phyloP scores from a whole-genome alignment of 2,888 invertebrate species.

The Galerucella calmariensis region DNA sequence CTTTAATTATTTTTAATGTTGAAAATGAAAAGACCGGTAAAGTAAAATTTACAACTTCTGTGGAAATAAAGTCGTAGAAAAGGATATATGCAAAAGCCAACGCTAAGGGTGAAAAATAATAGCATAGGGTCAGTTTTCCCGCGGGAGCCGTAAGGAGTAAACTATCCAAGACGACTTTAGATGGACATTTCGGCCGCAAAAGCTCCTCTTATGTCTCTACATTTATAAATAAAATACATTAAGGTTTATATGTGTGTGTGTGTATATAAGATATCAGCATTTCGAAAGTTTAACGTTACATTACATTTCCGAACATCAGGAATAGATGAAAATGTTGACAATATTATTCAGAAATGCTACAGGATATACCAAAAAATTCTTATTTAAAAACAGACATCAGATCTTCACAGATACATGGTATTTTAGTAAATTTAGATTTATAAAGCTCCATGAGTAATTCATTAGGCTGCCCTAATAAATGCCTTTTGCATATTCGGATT shows the following conservation, averaged over 20 bases:
- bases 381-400: too few species aligned
- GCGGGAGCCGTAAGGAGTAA: slow-evolving; percentile 62
- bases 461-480: too few species aligned
- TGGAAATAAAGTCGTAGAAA: slow-evolving; percentile 49
- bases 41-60: slow-evolving; percentile 49
- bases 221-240: slow-evolving; percentile 59
- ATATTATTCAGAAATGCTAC: too few species aligned
- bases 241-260: slow-evolving; percentile 30
- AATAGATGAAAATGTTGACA: slow-evolving; percentile 17
- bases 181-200: slow-evolving; percentile 59
- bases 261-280: slow-evolving; percentile 34
- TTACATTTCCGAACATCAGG: slow-evolving; percentile 14
- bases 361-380: too few species aligned
- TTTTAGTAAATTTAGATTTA: too few species aligned
- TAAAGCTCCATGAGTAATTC: too few species aligned
- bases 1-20: slow-evolving; percentile 24
- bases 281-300: slow-evolving; percentile 32
- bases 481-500: too few species aligned
- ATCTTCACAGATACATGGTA: too few species aligned
- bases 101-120: slow-evolving; percentile 64
- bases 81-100: slow-evolving; percentile 66
- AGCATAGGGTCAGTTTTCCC: slow-evolving; percentile 63
- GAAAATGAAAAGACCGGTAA: slow-evolving; percentile 28
- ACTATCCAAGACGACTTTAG: slow-evolving; percentile 58
- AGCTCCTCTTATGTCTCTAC: slow-evolving; percentile 57